Evolutionary conservation across 2,888 invertebrate species (phyloP).

Genomic region (Drosophila longiperda): DNA sequence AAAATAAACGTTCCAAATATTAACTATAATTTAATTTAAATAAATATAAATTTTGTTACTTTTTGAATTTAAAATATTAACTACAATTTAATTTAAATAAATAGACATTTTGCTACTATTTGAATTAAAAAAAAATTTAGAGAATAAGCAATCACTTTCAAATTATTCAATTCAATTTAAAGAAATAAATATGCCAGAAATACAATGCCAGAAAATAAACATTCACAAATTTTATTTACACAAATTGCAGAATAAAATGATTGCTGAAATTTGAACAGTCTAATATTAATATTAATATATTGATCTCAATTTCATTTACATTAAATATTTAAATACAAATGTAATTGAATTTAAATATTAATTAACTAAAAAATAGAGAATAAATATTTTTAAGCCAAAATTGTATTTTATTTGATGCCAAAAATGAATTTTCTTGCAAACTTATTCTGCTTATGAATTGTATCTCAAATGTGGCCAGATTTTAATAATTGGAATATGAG

Average conservation of each 20-base stretch:
- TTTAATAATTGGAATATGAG: neutral
- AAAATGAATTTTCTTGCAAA: neutral
- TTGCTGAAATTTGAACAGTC: neutral
- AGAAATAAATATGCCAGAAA: too few species aligned
- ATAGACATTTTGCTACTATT: fast-evolving
- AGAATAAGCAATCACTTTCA: too few species aligned
- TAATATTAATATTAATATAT: neutral
- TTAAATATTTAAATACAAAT: neutral
- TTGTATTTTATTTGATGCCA: neutral
- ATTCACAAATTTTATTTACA: neutral
- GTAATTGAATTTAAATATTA: neutral
- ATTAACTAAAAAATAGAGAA: neutral
- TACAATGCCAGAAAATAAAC: neutral
- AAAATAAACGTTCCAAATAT: neutral
- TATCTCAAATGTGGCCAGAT: neutral
- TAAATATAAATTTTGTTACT: neutral
- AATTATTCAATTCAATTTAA: too few species aligned
- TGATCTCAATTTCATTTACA: fast-evolving
- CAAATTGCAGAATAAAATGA: neutral
- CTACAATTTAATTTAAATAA: neutral
- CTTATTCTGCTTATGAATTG: neutral
- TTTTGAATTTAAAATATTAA: neutral
- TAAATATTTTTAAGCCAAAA: neutral
- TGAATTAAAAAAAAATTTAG: too few species aligned
- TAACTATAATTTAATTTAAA: neutral